Evolutionary conservation across 37 sponge, comb jelly and placozoan species (phyloP), one percentile per base, ranked within the genome.

Genomic region (Spongilla lacustris): DNA sequence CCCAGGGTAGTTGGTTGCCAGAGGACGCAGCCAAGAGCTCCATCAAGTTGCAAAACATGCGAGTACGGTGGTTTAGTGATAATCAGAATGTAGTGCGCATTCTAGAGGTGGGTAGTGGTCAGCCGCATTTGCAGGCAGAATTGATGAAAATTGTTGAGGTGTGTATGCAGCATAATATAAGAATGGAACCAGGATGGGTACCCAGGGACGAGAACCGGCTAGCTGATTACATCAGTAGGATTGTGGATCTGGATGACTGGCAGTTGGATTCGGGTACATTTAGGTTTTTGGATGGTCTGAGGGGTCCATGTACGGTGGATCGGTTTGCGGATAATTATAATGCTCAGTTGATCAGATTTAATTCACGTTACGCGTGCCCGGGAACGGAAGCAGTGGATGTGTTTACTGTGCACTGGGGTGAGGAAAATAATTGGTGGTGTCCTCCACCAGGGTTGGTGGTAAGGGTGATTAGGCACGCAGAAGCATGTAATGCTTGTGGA

Each of bases 221-320:
- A n/a, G 79, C 86, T 3, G 86, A 85, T 69, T 85, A 41, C 2
- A 21, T 85, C 19, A 78, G 79, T 36, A 49, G 73, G 9, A 24
- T 77, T 13, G 36, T 38, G 17, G 87, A 86, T 73, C 36, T 38
- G 24, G 73, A 78, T 41, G 87, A 86, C 29, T 86, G 87, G 87
- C 19, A 27, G 50, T 24, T 86, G 38, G 48, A 68, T 38, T 80
- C 69, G 24, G 31, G 9, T 19, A 48, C 37, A 30, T 86, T 79
- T 32, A 11, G 21, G 28, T 27, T 38, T 34, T 28, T 86, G 30
- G 80, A 86, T 69, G 28, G 29, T 17, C 8, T 69, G 22, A 78
- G 80, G 87, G 87, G 87, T 58, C 87, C 87, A 14, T 79, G 78
- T 30, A 85, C 86, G 14, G 38, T 85, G 25, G 86, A 85, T 78